Conservation (phyloP, 2,888 invertebrate genomes). For the Cataglyphis rosenhaueri region DNA sequence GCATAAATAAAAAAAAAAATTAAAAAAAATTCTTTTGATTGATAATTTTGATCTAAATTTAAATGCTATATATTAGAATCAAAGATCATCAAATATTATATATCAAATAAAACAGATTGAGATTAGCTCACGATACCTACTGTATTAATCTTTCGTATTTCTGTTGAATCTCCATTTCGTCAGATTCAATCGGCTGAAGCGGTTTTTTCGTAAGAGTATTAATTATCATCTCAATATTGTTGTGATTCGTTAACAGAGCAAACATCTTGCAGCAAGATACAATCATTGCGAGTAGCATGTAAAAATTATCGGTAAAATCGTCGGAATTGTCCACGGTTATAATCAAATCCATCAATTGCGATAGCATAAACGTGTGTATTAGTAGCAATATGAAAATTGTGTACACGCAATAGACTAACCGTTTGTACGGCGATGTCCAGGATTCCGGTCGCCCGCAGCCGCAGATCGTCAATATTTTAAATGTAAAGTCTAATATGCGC, state of each 20-base stretch:
- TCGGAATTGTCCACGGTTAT: conserved; percentile 46
- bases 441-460: conserved; percentile 58
- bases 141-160: conserved; percentile 45
- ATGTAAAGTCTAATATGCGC: conserved; percentile 53
- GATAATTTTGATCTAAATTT: neutral
- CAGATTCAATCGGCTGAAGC: conserved; percentile 17
- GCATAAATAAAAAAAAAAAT: neutral
- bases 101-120: neutral
- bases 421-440: conserved; percentile 57
- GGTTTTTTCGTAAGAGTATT: conserved; percentile 30
- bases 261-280: conserved; percentile 49
- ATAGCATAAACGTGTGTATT: conserved; percentile 47
- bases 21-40: neutral
- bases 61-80: neutral
- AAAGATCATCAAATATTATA: neutral
- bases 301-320: conserved; percentile 68
- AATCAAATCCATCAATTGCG: conserved; percentile 63
- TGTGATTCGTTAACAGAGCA: conserved; percentile 25
- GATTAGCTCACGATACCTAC: conserved; percentile 47
- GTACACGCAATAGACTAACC: conserved; percentile 57
- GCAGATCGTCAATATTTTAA: conserved; percentile 36
- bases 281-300: conserved; percentile 59
- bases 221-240: conserved; percentile 37
- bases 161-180: conserved; percentile 50
- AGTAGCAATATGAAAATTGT: conserved; percentile 50